phyloP scores from a whole-genome alignment of 2,888 invertebrate genomes.

The Morinoia aosen region DNA sequence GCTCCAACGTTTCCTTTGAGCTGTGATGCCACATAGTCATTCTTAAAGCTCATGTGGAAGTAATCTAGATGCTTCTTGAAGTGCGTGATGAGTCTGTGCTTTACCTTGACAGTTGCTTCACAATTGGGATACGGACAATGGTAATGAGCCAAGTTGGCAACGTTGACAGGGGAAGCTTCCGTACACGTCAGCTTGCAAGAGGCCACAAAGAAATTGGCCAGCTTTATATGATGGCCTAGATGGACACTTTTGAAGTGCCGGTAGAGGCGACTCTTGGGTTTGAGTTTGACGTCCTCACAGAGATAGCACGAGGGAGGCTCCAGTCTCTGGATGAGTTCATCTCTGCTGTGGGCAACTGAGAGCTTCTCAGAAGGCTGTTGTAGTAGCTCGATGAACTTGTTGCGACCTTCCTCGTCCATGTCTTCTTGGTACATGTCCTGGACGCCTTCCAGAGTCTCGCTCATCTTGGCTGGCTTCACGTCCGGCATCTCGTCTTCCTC shows the following conservation, averaged over 20 bases:
- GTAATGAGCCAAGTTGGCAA: constrained; percentile 15
- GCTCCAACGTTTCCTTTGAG: neutral
- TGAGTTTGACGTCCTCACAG: neutral
- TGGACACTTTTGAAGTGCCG: constrained; percentile 45
- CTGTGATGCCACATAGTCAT: neutral
- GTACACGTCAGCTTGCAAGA: constrained; percentile 29
- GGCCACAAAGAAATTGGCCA: constrained; percentile 40
- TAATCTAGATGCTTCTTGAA: constrained; percentile 43
- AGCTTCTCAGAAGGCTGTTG: constrained; percentile 38
- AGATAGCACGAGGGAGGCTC: constrained; percentile 34
- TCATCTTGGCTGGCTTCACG: constrained; percentile 21
- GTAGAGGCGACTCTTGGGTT: constrained; percentile 9
- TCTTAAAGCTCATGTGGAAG: constrained; percentile 31
- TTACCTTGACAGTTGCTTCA: constrained; percentile 15
- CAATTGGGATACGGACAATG: constrained; percentile 48
- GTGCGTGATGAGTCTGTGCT: constrained; percentile 36
- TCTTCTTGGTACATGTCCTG: constrained; percentile 31
- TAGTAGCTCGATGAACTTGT: constrained; percentile 27
- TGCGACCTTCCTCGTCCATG: constrained; percentile 31
- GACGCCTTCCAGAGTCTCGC: constrained; percentile 26
- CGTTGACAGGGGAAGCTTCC: neutral
- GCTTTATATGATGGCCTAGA: neutral
- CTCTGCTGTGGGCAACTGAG: constrained; percentile 22
- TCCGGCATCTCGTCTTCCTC: constrained; percentile 38
- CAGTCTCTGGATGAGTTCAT: constrained; percentile 27